Base-by-base conservation (phyloP, 2,888 invertebrate species). In the Sisyra nigra region DNA sequence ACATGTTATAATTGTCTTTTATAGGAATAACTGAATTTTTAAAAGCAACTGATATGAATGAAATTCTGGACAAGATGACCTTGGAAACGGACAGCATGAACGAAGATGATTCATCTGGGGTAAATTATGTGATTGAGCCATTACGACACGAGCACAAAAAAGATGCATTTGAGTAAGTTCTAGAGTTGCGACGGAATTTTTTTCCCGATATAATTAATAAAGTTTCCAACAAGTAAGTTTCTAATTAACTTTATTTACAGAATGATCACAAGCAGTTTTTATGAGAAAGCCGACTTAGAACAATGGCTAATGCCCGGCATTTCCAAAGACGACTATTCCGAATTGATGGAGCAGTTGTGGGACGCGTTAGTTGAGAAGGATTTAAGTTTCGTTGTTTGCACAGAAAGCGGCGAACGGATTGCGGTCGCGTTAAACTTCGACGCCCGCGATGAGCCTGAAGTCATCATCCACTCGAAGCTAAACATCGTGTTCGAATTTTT, bases 211-310 rank as follows among this genome's bases (percentile, higher is more conserved):
- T 34, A 14, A 43, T 41, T 42, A 33, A 13, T 41, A 40, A 39
- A n/a, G 31, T 34, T 39, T 13, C 11, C 29, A 41, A 24, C 19
- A 11, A 38, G 30, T 11, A 37, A 15, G n/a, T 15, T 37, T 37
- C 18, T 15, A 37, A 37, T 17, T 40, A 15, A 38, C 44, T 47
- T 42, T 40, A 38, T 43, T 63, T 61, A 24, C 58, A 87, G 87
- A 45, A 86, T 88, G 64, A 80, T 89, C 47, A 80, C 83, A 1
- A 74, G 79, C 4, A 88, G 88, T 56, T 89, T 89, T 63, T 83
- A 82, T 59, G 74, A 75, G 54, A 89, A 88, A 61, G 88, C 87
- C 0, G 88, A 89, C 56, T 57, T 91, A 51, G 89, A 89, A 55
- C 74, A 76, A 55, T 86, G 81, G 72, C 58, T 87, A 11, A 74